These are phyloP conservation scores for Aphidoletes aphidimyza DNA, from an alignment of 2,888 invertebrate species.

Conservation along the genomic window DNA sequence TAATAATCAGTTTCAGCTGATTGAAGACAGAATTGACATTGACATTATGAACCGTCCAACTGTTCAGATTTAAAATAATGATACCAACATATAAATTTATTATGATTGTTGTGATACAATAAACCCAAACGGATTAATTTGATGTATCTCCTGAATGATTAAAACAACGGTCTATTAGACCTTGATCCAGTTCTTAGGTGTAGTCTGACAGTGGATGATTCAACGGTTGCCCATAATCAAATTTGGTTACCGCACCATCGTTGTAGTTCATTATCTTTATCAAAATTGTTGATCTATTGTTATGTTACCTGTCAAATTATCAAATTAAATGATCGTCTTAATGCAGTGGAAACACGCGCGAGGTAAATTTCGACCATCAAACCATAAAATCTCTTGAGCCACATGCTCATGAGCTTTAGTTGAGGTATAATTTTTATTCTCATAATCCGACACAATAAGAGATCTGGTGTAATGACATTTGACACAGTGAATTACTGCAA, in stretches of 20 bases:
- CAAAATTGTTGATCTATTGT: background rate
- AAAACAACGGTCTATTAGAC: background rate
- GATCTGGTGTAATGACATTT: background rate
- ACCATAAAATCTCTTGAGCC: background rate
- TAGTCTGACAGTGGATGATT: background rate
- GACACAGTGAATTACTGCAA: background rate
- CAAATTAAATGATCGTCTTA: background rate
- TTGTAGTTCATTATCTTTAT: background rate
- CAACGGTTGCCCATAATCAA: background rate
- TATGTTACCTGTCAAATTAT: background rate
- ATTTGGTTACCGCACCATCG: background rate
- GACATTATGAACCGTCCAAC: too few species aligned
- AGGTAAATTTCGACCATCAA: background rate
- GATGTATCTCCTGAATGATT: background rate
- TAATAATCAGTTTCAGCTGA: background rate
- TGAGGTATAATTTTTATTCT: background rate
- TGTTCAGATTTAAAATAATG: background rate
- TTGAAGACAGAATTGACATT: too few species aligned
- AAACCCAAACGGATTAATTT: background rate
- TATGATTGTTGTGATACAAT: background rate
- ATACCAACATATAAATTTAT: background rate
- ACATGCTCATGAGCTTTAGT: background rate
- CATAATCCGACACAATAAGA: constrained; percentile 25
- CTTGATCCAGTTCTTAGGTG: background rate
- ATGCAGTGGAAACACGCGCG: background rate